Evolutionary conservation across 2,113 vertebrate species (phyloP).

Genomic region (Numida meleagris): DNA sequence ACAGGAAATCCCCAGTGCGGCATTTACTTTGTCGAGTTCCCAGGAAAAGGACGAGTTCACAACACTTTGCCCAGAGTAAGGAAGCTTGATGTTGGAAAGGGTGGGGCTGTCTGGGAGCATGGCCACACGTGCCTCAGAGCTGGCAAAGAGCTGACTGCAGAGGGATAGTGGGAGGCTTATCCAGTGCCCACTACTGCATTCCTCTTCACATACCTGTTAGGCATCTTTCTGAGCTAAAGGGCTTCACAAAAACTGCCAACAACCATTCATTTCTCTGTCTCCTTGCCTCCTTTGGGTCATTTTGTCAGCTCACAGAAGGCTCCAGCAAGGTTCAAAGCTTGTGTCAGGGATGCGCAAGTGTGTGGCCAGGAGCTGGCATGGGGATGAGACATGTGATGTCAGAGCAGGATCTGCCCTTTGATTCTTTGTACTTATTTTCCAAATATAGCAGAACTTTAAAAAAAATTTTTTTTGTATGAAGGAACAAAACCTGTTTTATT

Average conservation of each 20-base stretch:
- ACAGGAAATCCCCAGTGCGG: constrained; percentile 20
- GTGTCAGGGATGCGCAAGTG: not conserved
- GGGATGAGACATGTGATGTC: not conserved
- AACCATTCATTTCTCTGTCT: not conserved
- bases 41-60: not conserved
- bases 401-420: not conserved
- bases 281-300: not conserved
- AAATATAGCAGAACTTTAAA: not conserved
- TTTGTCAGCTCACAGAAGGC: not conserved
- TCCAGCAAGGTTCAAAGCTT: not conserved
- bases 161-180: not conserved
- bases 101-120: rapidly evolving
- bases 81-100: not conserved
- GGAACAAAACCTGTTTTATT: not conserved
- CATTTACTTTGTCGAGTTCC: not conserved
- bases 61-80: rapidly evolving
- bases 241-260: not conserved
- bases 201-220: rapidly evolving
- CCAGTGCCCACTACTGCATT: not conserved
- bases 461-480: not conserved
- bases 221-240: rapidly evolving
- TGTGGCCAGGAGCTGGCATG: no score
- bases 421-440: not conserved
- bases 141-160: not conserved
- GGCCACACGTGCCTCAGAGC: not conserved